These are phyloP conservation scores for Ageneiosus marmoratus DNA, from an alignment of 2,113 vertebrate genomes.

Conservation along the genomic window DNA sequence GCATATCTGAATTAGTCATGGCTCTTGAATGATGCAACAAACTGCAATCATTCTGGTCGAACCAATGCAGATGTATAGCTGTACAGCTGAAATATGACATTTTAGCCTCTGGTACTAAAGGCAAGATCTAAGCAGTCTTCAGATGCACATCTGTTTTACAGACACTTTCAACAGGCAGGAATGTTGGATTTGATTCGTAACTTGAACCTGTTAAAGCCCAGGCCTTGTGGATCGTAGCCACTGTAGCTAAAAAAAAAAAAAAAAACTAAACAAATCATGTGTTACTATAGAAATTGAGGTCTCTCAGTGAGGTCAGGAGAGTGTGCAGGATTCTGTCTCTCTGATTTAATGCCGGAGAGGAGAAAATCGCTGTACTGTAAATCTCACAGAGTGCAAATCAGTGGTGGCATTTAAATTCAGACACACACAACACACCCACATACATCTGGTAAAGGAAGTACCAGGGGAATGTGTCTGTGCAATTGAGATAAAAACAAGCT, in stretches of 20 bases:
- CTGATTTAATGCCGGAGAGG: neutral
- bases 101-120: neutral
- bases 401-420: too few relatives aligned
- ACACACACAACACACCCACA: neutral
- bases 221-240: neutral
- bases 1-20: neutral
- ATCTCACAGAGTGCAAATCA: neutral
- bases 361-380: neutral
- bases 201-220: neutral
- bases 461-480: too few relatives aligned
- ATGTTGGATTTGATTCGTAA: neutral
- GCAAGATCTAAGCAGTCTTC: neutral
- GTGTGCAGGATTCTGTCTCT: neutral
- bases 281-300: neutral
- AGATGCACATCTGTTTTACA: conserved; percentile 15
- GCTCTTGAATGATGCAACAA: conserved; percentile 11
- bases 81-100: neutral
- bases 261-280: neutral
- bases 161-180: neutral
- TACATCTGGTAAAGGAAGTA: neutral
- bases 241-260: neutral
- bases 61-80: neutral
- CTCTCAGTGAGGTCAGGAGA: neutral
- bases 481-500: neutral
- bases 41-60: conserved; percentile 10